Base-by-base conservation (phyloP, 2,113 vertebrate species). In the Malurus elegans region DNA sequence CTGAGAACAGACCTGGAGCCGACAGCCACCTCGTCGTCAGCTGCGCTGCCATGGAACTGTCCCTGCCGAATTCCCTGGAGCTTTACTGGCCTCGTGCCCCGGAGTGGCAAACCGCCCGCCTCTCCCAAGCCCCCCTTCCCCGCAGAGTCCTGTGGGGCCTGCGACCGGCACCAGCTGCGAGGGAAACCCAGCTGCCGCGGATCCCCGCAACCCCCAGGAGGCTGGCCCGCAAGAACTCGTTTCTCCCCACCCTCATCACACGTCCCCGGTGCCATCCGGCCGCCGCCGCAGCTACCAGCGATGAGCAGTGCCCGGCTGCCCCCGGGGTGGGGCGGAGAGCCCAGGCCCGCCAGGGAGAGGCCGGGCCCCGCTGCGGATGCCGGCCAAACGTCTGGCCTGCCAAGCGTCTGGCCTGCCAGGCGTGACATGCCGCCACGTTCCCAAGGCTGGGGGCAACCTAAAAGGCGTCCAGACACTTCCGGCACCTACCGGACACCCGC, bases 31-130 rank as follows among this genome's bases (percentile, higher is more conserved):
- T 31, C 6, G 14, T 38, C 81, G 31, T 6, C 34, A 31, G 45
- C 32, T 6, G 12, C 29, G 2, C 65, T 6, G 26, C 44, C 8
- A 62, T 1, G 5, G 31, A 11, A 1, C 6, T 0, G 9, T 6
- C 10, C 7, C 17, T 1, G 4, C 18, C 25, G 9, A 10, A 3
- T 16, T 1, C 53, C 47, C 25, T 0, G 10, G 2, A 36, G 31
- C 54, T 18, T 2, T 1, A 7, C 60, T 0, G 36, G 17, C 44
- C 34, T 40, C 31, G 10, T 0, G 21, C 18, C 4, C 12, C 2
- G 5, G 5, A 10, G 12, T 9, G 42, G 24, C n/a, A 8, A 12
- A 19, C 17, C 3, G 2, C 7, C 3, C 6, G 11, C 0, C 15
- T 16, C 11, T 8, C 15, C 1, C 11, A 14, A 38, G 38, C 38